Evolutionary conservation across 1,140 invertebrate genomes (phyloP), one percentile per base, ranked within the genome.

Genomic region (Tachypleus tridentatus): DNA sequence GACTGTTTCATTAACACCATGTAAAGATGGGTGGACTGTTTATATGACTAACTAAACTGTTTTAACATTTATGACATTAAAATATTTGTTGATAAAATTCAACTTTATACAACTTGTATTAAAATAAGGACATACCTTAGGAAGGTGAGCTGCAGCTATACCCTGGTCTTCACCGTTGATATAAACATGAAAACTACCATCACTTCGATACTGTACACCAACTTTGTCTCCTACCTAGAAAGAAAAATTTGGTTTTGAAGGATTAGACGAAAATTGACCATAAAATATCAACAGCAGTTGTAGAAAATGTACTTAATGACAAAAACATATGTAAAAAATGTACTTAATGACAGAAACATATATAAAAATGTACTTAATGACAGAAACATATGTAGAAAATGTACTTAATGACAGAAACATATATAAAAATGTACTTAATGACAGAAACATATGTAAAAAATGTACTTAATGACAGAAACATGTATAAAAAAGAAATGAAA

Each of bases 81-180:
- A 58, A 9, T 29, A 3, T 3, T 49, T 58, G 49, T 47, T 58
- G 57, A 58, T 9, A 11, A 11, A 56, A 11, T 11, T 10, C 54
- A 10, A 11, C 5, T 47, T 29, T 29, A 29, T 29, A 29, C 29
- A 29, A 29, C 29, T 29, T 29, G 29, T 29, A 29, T 29, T 29
- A 29, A 61, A 64, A 53, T 6, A 60, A 58, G 4, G 56, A 54
- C 52, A 49, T 73, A 86, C 85, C 75, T 86, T 87, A 47, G 87
- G 86, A 66, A 90, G 79, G 73, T 87, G 84, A n/a, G 81, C 79
- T 47, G 86, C 86, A 48, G 87, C 86, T n/a, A 87, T 81, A n/a
- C 88, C 87, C 74, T 91, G 82, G 72, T 93, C 89, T 76, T 89
- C 86, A 0, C 88, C 87, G 76, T 94, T 92, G 2, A 93, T 78